Conservation (phyloP, 2,888 invertebrate species). For the Heliconius sara region DNA sequence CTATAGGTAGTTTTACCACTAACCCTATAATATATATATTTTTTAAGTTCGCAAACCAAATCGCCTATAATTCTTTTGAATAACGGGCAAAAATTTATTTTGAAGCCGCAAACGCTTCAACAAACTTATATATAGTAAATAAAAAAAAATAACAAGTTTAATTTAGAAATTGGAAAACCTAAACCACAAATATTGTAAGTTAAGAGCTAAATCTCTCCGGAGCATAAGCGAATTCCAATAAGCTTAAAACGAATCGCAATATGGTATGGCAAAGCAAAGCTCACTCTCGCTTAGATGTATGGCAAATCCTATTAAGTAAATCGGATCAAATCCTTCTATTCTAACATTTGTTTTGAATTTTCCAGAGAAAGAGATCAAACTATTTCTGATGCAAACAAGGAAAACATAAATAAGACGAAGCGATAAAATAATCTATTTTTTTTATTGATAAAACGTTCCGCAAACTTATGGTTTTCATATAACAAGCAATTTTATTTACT, state of each 20-base stretch:
- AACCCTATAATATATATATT: too few species aligned
- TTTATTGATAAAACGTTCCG: neutral
- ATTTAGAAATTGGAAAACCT: neutral
- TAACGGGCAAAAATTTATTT: too few species aligned
- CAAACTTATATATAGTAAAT: neutral
- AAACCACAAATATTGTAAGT: neutral
- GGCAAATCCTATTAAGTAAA: conserved; percentile 9
- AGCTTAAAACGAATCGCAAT: conserved; percentile 16
- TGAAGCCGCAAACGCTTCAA: too few species aligned
- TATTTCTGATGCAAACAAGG: neutral
- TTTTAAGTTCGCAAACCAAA: too few species aligned
- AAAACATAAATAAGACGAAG: neutral
- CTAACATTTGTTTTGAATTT: conserved; percentile 3
- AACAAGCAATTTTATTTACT: too few species aligned
- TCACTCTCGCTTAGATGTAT: neutral
- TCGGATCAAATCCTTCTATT: conserved; percentile 14
- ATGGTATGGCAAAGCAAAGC: conserved; percentile 3
- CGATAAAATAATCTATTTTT: neutral
- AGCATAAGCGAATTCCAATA: conserved; percentile 5
- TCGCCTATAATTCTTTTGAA: too few species aligned
- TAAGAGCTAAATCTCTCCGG: neutral
- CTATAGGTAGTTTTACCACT: too few species aligned
- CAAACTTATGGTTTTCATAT: too few species aligned
- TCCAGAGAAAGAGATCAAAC: too few species aligned
- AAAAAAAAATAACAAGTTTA: neutral